Percentiles rank a stretch among this genome's conserved stretches.
Conservation (phyloP, 2,888 invertebrate genomes). For the Lamproptera curius region DNA sequence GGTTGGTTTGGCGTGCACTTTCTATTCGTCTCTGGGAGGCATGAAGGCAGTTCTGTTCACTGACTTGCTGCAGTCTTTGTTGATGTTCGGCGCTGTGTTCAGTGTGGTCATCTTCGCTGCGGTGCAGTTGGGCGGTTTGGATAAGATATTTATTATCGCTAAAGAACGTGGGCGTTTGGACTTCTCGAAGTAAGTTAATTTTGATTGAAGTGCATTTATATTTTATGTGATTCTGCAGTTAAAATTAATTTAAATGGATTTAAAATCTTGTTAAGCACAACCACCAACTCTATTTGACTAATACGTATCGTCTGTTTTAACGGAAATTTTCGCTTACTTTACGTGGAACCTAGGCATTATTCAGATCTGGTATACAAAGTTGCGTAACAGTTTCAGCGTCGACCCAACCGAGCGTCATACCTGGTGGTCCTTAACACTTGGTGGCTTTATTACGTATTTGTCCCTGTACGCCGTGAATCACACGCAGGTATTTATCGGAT, state of each 20-base stretch:
- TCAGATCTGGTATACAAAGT: no score
- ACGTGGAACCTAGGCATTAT: no score
- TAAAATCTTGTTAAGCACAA: no score
- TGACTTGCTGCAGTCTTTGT: constrained; percentile 88
- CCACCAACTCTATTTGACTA: no score
- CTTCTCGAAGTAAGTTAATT: constrained; percentile 79
- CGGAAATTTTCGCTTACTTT: no score
- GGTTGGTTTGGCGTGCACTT: constrained; percentile 88
- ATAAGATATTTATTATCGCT: constrained; percentile 85
- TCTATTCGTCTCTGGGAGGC: constrained; percentile 92
- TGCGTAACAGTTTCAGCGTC: constrained; percentile 78
- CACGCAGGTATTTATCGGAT: constrained; percentile 81
- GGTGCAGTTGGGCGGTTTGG: constrained; percentile 83
- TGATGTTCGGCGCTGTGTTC: constrained; percentile 92
- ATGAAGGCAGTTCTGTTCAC: constrained; percentile 95
- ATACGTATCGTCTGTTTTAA: no score
- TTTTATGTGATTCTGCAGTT: no score
- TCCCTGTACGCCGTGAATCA: constrained; percentile 93
- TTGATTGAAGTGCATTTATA: no score
- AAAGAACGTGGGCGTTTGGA: constrained; percentile 83
- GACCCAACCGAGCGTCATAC: constrained; percentile 91
- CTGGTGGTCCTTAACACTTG: constrained; percentile 88
- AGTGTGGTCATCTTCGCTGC: constrained; percentile 87
- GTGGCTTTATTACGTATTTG: constrained; percentile 88
- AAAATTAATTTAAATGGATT: no score